phyloP scores from a whole-genome alignment of 2,113 vertebrate species.

The Myocastor coypus region DNA sequence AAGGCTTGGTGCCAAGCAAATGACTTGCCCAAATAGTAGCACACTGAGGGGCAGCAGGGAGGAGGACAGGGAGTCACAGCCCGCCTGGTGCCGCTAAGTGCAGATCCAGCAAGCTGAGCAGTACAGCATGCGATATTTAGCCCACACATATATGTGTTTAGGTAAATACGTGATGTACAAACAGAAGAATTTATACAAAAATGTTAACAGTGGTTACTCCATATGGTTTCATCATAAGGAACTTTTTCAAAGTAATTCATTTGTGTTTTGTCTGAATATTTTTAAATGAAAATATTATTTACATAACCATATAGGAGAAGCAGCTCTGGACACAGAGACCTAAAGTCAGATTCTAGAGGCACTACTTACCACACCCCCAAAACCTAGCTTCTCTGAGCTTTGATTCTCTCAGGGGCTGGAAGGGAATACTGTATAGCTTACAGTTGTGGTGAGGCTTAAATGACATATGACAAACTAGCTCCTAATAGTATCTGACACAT shows the following conservation, averaged over 20 bases:
- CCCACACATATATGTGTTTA: not conserved
- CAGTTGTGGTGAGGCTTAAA: not conserved
- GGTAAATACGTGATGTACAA: constrained; percentile 9
- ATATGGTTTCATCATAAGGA: not conserved
- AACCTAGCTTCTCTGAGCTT: not conserved
- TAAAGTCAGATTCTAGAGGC: not conserved
- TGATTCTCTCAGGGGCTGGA: not conserved
- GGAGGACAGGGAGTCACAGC: not conserved
- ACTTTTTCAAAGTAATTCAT: constrained; percentile 46
- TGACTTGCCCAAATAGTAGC: too few relatives aligned
- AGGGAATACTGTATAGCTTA: not conserved
- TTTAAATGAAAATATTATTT: not conserved
- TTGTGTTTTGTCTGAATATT: constrained; percentile 47
- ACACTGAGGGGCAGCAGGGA: fast-evolving
- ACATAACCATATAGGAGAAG: not conserved
- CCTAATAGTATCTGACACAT: not conserved
- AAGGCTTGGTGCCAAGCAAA: too few relatives aligned
- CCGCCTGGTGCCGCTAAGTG: not conserved
- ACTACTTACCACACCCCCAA: not conserved
- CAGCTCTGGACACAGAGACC: not conserved
- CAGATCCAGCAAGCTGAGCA: not conserved
- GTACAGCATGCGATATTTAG: not conserved
- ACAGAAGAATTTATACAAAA: constrained; percentile 23
- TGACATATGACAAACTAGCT: not conserved
- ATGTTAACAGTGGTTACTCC: not conserved